These are phyloP conservation scores for Coecobrya sp. DNA, from an alignment of 2,888 invertebrate species.

Conservation along the genomic window DNA sequence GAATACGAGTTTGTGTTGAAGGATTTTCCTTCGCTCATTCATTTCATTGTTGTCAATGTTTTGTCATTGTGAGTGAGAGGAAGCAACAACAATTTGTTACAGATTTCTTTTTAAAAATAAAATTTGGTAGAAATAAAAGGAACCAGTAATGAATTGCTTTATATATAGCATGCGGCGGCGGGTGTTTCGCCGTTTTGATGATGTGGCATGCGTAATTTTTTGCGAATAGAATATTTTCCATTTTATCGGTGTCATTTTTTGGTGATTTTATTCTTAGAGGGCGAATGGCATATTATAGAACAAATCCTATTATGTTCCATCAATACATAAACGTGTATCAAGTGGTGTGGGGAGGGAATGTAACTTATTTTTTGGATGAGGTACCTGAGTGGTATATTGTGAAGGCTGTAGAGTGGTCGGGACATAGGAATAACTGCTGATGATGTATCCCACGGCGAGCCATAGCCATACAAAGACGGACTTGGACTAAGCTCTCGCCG, in stretches of 20 bases:
- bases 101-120: conserved; percentile 46
- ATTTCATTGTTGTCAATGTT: conserved; percentile 42
- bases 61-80: background rate
- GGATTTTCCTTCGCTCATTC: background rate
- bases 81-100: conserved; percentile 47
- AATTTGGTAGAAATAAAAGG: conserved; percentile 53
- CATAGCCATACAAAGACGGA: conserved; percentile 43
- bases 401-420: conserved; percentile 80
- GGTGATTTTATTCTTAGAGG: conserved; percentile 6
- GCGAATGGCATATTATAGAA: conserved; percentile 21
- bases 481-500: conserved; percentile 79
- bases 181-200: background rate
- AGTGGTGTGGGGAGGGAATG: background rate
- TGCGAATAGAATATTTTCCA: conserved; percentile 14
- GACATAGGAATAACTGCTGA: conserved; percentile 66
- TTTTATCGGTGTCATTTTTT: background rate
- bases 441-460: conserved; percentile 71
- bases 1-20: conserved; percentile 11
- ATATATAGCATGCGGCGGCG: background rate
- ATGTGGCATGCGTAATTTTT: conserved; percentile 1
- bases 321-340: background rate
- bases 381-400: conserved; percentile 83
- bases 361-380: conserved; percentile 14
- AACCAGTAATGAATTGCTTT: background rate
- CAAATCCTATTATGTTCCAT: background rate